Evolutionary conservation across 1,140 invertebrate genomes (phyloP), one percentile per base, ranked within the genome.

Genomic region (Leptinotarsa texana): DNA sequence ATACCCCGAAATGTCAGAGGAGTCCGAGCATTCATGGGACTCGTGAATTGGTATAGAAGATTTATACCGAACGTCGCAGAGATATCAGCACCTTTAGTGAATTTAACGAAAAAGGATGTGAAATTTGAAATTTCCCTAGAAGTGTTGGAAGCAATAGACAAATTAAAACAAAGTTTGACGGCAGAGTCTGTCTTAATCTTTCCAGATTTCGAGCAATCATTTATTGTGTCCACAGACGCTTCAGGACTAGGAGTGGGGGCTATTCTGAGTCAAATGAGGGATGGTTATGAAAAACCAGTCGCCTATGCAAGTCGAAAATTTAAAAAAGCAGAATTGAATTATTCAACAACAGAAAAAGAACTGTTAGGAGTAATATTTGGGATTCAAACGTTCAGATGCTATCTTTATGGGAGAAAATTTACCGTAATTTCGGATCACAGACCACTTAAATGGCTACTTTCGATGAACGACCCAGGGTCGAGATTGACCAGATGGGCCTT

Each of bases 171-270:
- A 24, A 42, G 51, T 49, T 48, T 83, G 47, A 79, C 47, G 1
- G 51, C 42, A 2, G 76, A 78, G 67, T 79, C 79, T 17, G 13
- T 79, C 17, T 62, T 79, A 42, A 69, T 68, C 49, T 75, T 78
- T 83, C 85, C 83, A 0, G 82, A 86, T 75, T 84, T 85, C 73
- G 22, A 51, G 3, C 78, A 82, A 82, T 49, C 33, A 69, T 86
- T 85, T 68, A 79, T 80, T 27, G 70, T 85, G 21, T 80, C 81
- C 11, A 84, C 83, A 13, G 85, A 87, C 63, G 85, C 84, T 3
- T 78, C 71, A 27, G 77, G 82, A 73, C 73, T 75, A n/a, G 78
- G 69, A 15, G 33, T 75, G 63, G 57, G 78, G 74, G 62, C 73
- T 49, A n/a, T 73, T 17, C 42, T 76, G 57, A 72, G 17, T 0